Evolutionary conservation across 2,113 vertebrate genomes (phyloP).

Genomic region (Lepus americanus): DNA sequence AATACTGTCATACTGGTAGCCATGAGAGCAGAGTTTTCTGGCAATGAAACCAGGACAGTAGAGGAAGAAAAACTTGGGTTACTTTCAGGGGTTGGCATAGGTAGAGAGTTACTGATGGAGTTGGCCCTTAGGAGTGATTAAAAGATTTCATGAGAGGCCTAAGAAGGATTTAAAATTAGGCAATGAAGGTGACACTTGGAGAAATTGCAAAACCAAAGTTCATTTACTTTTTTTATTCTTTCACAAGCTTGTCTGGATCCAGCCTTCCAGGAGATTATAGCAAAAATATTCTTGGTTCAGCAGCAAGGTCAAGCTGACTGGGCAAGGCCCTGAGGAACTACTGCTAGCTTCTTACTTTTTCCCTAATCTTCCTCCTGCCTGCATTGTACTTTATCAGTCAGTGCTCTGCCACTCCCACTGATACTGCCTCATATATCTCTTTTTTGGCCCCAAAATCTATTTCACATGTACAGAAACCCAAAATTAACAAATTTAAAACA

Average conservation of each 20-base stretch:
- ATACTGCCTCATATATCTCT: background rate
- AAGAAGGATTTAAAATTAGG: background rate
- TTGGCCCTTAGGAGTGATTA: background rate
- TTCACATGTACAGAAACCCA: slow-evolving; percentile 30
- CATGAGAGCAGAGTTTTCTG: background rate
- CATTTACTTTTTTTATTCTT: background rate
- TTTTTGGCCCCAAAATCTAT: background rate
- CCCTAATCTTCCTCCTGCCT: background rate
- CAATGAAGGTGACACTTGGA: background rate
- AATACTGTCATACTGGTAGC: background rate
- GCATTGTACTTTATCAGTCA: background rate
- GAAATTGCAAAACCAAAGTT: slow-evolving; percentile 23
- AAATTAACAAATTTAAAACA: slow-evolving; percentile 33
- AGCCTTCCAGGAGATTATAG: background rate
- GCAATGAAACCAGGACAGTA: background rate
- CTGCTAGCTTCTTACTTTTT: background rate
- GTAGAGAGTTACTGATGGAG: background rate
- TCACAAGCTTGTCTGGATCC: slow-evolving; percentile 4
- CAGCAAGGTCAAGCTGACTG: background rate
- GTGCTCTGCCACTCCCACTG: background rate
- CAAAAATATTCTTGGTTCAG: background rate
- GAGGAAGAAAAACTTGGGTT: background rate
- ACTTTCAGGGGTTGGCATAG: background rate
- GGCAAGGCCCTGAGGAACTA: background rate
- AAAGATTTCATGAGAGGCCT: background rate